Evolutionary conservation across 2,797 vertebrate genomes (phyloP).

Genomic region (Melanitta fusca): DNA sequence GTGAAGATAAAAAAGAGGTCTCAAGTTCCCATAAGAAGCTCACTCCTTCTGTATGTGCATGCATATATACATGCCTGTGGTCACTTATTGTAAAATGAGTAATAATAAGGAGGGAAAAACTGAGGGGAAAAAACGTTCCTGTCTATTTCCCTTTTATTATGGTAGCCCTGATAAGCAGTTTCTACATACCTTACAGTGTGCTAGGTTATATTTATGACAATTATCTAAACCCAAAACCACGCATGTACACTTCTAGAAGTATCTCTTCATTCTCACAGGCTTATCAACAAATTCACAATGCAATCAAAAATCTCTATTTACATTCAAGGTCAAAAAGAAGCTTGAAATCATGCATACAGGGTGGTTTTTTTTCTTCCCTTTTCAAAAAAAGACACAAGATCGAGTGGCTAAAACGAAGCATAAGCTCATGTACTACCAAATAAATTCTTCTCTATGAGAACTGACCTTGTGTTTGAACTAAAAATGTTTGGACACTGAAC

Average conservation of each 20-base stretch:
- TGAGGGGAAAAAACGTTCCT: neutral
- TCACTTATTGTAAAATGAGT: neutral
- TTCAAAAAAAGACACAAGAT: neutral
- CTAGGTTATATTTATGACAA: neutral
- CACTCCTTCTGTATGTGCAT: neutral
- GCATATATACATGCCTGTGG: too few relatives aligned
- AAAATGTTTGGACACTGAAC: neutral
- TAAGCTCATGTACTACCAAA: neutral
- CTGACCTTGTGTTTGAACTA: neutral
- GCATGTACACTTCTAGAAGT: neutral
- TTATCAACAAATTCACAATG: neutral
- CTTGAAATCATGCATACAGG: neutral
- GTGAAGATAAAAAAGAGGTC: neutral
- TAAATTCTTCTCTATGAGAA: neutral
- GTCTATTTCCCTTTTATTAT: neutral
- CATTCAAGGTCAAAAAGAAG: conserved; percentile 20
- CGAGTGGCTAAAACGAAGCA: neutral
- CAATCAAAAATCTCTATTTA: neutral
- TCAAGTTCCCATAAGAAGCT: neutral
- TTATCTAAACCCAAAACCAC: neutral
- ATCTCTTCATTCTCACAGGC: neutral
- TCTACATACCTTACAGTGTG: neutral
- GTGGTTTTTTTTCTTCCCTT: neutral
- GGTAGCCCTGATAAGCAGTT: neutral
- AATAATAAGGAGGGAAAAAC: neutral